A percentile compares a stretch with the other conserved stretches of the same genome.
Conservation (phyloP, 2,113 vertebrate species). For the Crotophaga sulcirostris region DNA sequence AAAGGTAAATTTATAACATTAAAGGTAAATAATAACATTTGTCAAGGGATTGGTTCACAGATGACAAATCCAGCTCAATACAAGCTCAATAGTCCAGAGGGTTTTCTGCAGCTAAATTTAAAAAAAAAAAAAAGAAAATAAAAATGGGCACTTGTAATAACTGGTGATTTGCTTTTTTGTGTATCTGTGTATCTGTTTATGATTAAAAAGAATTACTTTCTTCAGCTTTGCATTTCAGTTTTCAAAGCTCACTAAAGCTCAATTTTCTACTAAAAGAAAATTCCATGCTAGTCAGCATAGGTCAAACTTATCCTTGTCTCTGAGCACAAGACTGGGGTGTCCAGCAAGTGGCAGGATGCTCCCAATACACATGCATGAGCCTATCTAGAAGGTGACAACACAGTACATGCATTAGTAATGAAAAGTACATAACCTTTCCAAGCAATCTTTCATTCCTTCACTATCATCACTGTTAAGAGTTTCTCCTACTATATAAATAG, state of each 20-base stretch:
- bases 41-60: neutral
- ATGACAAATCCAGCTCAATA: neutral
- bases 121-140: too few relatives aligned
- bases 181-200: neutral
- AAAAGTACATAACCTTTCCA: neutral
- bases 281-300: neutral
- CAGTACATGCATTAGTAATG: neutral
- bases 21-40: too few relatives aligned
- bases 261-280: neutral
- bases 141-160: neutral
- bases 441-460: neutral
- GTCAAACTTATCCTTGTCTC: neutral
- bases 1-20: neutral
- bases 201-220: neutral
- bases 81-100: neutral
- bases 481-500: neutral
- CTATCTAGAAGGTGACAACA: neutral
- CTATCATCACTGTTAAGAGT: neutral
- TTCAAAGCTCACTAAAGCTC: neutral
- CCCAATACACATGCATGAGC: neutral
- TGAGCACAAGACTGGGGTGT: neutral
- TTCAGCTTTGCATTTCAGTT: neutral
- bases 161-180: neutral
- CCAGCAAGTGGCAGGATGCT: neutral
- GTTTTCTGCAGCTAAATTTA: neutral